These are phyloP conservation scores for Colostygia pectinataria DNA, from an alignment of 2,888 invertebrate species.

Conservation along the genomic window DNA sequence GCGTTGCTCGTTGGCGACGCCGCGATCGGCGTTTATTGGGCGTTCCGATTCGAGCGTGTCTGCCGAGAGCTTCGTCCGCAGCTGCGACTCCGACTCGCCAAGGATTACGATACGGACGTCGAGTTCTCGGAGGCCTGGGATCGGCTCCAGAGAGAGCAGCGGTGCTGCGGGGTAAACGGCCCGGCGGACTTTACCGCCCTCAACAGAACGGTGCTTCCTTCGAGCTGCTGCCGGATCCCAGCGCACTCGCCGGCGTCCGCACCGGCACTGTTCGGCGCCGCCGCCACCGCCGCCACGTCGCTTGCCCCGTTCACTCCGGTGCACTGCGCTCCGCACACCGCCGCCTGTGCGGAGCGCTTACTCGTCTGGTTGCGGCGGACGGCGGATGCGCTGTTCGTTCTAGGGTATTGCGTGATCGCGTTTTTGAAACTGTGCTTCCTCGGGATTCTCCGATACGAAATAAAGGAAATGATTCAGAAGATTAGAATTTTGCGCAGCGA, in stretches of 20 bases:
- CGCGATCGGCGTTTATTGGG: conserved; percentile 92
- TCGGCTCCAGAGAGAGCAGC: conserved; percentile 87
- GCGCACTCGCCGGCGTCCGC: conserved; percentile 67
- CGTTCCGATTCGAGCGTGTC: conserved; percentile 89
- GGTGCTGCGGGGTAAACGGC: conserved; percentile 91
- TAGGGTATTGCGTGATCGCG: conserved; percentile 94
- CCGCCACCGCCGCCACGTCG: conserved; percentile 62
- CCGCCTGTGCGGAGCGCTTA: conserved; percentile 89
- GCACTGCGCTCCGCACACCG: conserved; percentile 74
- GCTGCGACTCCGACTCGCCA: conserved; percentile 83
- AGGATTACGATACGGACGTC: conserved; percentile 88
- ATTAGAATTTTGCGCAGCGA: conserved; percentile 90
- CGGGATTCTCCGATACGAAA: conserved; percentile 93
- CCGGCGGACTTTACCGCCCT: conserved; percentile 78
- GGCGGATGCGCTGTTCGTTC: conserved; percentile 90
- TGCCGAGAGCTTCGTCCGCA: conserved; percentile 88
- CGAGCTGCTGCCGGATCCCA: conserved; percentile 74
- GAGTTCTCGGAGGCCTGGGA: conserved; percentile 91
- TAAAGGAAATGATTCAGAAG: conserved; percentile 95
- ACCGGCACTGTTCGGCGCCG: conserved; percentile 77
- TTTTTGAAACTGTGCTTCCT: conserved; percentile 95
- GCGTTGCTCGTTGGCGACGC: conserved; percentile 92
- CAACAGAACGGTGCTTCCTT: conserved; percentile 68
- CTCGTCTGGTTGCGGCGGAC: conserved; percentile 89
- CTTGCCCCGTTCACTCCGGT: conserved; percentile 64